phyloP scores from a whole-genome alignment of 2,113 vertebrate genomes.

The Brachypodius melanocephalos region DNA sequence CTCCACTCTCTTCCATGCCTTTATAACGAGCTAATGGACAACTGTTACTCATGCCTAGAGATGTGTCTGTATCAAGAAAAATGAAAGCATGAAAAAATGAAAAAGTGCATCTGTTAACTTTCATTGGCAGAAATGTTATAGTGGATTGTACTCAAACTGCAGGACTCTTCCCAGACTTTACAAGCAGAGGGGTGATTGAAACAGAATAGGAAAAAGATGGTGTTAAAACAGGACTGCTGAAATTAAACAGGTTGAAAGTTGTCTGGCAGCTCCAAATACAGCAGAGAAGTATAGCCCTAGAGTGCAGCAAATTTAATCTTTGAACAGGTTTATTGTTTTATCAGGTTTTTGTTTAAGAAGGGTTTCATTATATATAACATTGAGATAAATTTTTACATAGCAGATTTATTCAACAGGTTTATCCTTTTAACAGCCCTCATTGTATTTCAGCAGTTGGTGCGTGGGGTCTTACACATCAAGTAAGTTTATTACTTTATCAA shows the following conservation, averaged over 20 bases:
- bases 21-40: constrained; percentile 3
- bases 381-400: constrained; percentile 67
- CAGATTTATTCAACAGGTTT: constrained; percentile 74
- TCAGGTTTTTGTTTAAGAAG: constrained; percentile 73
- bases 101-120: background rate
- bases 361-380: constrained; percentile 66
- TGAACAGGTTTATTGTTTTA: constrained; percentile 72
- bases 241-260: constrained; percentile 69
- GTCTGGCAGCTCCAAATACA: constrained; percentile 61
- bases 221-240: constrained; percentile 17
- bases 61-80: constrained; percentile 36
- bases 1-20: background rate
- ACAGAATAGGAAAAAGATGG: background rate
- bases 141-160: background rate
- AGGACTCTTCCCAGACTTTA: background rate
- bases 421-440: constrained; percentile 65
- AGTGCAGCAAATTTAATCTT: constrained; percentile 66
- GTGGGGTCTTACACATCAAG: constrained; percentile 70
- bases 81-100: constrained; percentile 6
- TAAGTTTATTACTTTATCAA: constrained; percentile 72
- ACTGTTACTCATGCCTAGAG: constrained; percentile 36
- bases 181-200: background rate
- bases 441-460: constrained; percentile 61
- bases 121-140: background rate
- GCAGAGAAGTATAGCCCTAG: constrained; percentile 57